A percentile compares a stretch with the other conserved stretches of the same genome.
Evolutionary conservation across 2,113 vertebrate genomes (phyloP).

Genomic region (Amia ocellicauda): DNA sequence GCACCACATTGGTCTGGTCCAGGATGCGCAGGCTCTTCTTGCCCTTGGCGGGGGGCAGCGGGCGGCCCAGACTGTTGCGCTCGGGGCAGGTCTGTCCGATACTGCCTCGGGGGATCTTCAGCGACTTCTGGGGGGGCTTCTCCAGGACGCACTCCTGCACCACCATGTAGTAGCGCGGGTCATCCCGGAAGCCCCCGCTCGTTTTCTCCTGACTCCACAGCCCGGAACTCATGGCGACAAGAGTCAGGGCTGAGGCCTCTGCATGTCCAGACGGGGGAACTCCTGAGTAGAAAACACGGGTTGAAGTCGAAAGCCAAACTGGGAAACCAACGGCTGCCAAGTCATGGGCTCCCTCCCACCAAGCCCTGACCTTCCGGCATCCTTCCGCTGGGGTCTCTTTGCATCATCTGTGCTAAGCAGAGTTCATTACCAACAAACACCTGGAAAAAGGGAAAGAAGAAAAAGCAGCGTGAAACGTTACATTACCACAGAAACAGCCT

Average conservation of each 20-base stretch:
- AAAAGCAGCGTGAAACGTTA: too few relatives aligned
- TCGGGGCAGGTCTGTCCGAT: conserved; percentile 91
- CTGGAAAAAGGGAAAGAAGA: conserved; percentile 6
- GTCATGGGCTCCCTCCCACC: conserved; percentile 21
- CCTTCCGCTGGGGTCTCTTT: conserved; percentile 13
- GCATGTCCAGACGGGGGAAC: conserved; percentile 23
- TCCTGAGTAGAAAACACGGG: conserved; percentile 10
- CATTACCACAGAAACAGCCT: too few relatives aligned
- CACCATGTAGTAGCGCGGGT: conserved; percentile 90
- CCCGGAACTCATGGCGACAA: conserved; percentile 85
- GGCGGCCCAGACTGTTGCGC: conserved; percentile 80
- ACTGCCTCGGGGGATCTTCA: conserved; percentile 88
- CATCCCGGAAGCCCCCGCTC: conserved; percentile 84
- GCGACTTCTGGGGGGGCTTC: conserved; percentile 85
- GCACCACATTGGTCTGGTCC: conserved; percentile 85
- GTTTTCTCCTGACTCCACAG: conserved; percentile 96
- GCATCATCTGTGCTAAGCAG: conserved; percentile 9
- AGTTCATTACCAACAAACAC: conserved; percentile 8
- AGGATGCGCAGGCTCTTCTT: conserved; percentile 91
- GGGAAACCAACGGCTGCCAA: background rate
- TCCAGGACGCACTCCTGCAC: conserved; percentile 88
- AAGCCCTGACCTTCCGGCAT: conserved; percentile 12
- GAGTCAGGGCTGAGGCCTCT: background rate
- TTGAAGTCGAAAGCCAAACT: background rate
- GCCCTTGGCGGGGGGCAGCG: conserved; percentile 83